Evolutionary conservation across 2,113 vertebrate genomes (phyloP), one percentile per base, ranked within the genome.

Genomic region (Platichthys flesus): DNA sequence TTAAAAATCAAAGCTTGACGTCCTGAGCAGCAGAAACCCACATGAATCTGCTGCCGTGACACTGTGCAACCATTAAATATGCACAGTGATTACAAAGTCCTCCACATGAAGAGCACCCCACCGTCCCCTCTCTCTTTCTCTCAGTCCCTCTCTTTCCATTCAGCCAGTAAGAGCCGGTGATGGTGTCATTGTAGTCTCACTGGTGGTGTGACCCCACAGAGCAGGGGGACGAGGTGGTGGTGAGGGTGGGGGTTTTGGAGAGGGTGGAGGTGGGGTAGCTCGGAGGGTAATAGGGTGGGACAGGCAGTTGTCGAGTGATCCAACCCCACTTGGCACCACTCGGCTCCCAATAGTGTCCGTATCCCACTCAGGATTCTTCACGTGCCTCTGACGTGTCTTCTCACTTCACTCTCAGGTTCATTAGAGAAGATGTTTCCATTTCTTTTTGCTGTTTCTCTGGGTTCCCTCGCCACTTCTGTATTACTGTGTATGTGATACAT

Each of bases 241-340:
- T 49, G 76, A 58, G 40, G 74, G 58, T 65, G 71, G 65, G 82
- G 81, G 74, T 62, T 63, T 49, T 49, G 49, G 77, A 84, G 79
- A 85, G 76, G 82, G 83, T 80, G 67, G 74, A 83, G 78, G 60
- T 78, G 67, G 86, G 81, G 77, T 77, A 45, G 59, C 74, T 72
- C 9, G 3, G 71, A 76, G 86, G 90, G 80, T 91, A 93, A 92
- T 90, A 80, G 85, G 91, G 90, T 92, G 91, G 93, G 89, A 88
- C 90, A 85, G 89, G 82, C 77, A 88, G 82, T 81, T 88, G 85
- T 88, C 24, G 81, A 93, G 88, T 85, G 92, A 90, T 89, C 87
- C 87, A 91, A 92, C 92, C 92, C 92, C 91, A 93, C 90, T 94
- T 94, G 87, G 88, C 91, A 90, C 89, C 85, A 85, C 84, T 89